Base-by-base conservation (phyloP, 2,113 vertebrate species). In the Dissostichus mawsoni region DNA sequence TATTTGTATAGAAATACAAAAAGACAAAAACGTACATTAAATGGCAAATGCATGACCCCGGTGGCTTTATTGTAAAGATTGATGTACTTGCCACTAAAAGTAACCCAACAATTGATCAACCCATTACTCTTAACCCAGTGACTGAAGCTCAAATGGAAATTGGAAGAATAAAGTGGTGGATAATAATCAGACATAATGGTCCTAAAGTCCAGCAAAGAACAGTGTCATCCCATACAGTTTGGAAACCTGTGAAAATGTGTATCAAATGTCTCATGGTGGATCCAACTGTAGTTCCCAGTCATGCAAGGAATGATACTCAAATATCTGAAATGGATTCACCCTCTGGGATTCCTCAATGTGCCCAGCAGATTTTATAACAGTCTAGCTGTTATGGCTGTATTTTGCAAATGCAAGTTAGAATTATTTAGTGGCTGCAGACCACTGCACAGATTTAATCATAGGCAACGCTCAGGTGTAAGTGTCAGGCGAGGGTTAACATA, bases 161-260 rank as follows among this genome's bases (percentile, higher is more conserved):
- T 29, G 23, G 47, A 64, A 33, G 14, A 33, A 17, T 36, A 47
- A 8, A 18, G 20, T 10, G 17, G 18, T 11, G 29, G 16, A 75
- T 65, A 13, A 55, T 56, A 29, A 66, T 16, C 5, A 48, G n/a
- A 63, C 11, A n/a, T 11, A 55, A 25, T 45, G 61, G 8, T 45
- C 48, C 23, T 11, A 12, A n/a, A 67, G 66, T 62, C 84, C 79
- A 78, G 79, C 53, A 86, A 75, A 75, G 79, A 75, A 69, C 84
- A 82, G 79, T 67, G 53, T 78, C 25, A 5, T 41, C 52, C 52
- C 14, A 48, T 44, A 29, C 29, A 48, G 66, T 36, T 36, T 29
- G 48, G 20, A 18, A 57, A 16, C 41, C 25, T 8, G 18, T 29
- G 20, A 45, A 41, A 7, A 10, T 29, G 4, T 41, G 47, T 73